A percentile compares a stretch with the other conserved stretches of the same genome.
Conservation (phyloP, 2,888 invertebrate genomes). For the Heteromyza rotundicornis region DNA sequence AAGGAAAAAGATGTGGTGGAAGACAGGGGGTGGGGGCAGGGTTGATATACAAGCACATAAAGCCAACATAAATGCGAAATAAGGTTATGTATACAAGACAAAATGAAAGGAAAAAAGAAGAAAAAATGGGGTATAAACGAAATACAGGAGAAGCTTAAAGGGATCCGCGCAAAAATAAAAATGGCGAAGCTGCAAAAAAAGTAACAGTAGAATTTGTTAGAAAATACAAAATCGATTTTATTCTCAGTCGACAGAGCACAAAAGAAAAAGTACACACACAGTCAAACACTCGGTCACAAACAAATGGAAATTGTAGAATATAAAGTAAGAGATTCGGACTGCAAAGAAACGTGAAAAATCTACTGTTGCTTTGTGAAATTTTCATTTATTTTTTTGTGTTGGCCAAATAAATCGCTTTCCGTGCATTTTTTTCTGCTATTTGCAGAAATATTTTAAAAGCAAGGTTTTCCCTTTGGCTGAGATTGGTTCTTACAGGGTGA, state of each 20-base stretch:
- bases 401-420: no score
- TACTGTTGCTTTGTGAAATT: neutral
- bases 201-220: conserved; percentile 1
- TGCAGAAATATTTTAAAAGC: no score
- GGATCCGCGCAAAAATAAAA: conserved; percentile 23
- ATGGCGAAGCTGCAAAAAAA: conserved; percentile 20
- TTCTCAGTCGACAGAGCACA: neutral
- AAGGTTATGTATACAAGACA: conserved; percentile 53
- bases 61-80: conserved; percentile 44
- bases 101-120: conserved; percentile 9
- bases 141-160: neutral
- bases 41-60: conserved; percentile 13
- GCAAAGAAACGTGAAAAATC: neutral
- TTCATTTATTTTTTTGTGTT: no score
- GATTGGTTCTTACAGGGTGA: no score
- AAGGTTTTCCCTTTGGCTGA: no score
- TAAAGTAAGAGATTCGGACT: conserved; percentile 7
- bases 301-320: neutral
- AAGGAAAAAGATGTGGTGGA: conserved; percentile 32
- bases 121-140: neutral
- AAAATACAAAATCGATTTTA: conserved; percentile 47
- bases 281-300: no score
- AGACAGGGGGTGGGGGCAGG: conserved; percentile 8
- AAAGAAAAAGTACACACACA: neutral
- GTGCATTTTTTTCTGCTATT: no score